Percentiles rank a stretch among this genome's conserved stretches.
These are phyloP conservation scores for Entomobrya multifasciata DNA, from an alignment of 2,888 invertebrate genomes.

Conservation along the genomic window DNA sequence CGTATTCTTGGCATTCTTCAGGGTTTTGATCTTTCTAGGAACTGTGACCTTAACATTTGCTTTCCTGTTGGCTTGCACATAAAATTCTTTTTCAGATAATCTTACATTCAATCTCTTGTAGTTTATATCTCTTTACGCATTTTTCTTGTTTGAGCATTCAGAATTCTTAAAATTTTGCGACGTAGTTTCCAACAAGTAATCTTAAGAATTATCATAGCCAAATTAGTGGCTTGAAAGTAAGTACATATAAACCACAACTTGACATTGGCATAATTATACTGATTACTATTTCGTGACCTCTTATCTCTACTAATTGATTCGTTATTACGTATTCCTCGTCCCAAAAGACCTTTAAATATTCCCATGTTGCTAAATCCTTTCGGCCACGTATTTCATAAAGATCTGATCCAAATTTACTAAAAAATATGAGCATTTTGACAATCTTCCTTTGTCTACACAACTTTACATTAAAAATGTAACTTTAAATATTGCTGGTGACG, in stretches of 20 bases:
- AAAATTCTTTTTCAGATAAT: not conserved
- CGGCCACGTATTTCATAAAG: too few species aligned
- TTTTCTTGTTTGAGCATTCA: not conserved
- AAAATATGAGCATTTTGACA: slow-evolving; percentile 43
- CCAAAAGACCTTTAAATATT: too few species aligned
- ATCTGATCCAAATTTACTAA: not conserved
- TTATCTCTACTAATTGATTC: slow-evolving; percentile 19
- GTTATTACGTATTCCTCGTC: too few species aligned
- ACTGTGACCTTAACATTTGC: not conserved
- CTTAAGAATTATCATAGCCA: too few species aligned
- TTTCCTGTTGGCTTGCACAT: not conserved
- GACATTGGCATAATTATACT: slow-evolving; percentile 42
- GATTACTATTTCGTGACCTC: slow-evolving; percentile 27
- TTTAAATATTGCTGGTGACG: slow-evolving; percentile 51
- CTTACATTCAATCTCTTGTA: too few species aligned
- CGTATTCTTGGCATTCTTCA: not conserved
- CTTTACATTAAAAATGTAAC: too few species aligned
- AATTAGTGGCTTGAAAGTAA: not conserved
- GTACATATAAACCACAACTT: not conserved
- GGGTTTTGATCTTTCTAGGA: not conserved
- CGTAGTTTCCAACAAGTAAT: not conserved
- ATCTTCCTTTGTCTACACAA: too few species aligned
- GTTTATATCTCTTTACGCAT: too few species aligned
- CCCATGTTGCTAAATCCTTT: too few species aligned
- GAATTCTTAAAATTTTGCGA: not conserved